These are phyloP conservation scores for Cephalopachus bancanus DNA, from an alignment of 2,797 vertebrate genomes.

Conservation along the genomic window DNA sequence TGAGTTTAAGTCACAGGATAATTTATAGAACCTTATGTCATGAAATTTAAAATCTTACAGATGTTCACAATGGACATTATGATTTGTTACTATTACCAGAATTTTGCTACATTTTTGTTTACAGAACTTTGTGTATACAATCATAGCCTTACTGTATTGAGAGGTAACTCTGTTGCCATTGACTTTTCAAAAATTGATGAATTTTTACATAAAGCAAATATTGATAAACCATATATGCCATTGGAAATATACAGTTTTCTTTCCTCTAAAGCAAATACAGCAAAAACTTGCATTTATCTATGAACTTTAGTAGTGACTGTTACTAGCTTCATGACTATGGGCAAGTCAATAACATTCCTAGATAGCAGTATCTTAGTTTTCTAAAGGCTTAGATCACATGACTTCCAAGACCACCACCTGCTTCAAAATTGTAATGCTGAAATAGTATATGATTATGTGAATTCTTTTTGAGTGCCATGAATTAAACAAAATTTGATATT, in stretches of 20 bases:
- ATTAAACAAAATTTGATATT: constrained; percentile 57
- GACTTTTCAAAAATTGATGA: constrained; percentile 26
- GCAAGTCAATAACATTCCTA: constrained; percentile 40
- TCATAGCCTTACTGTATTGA: background rate
- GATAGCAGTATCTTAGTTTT: constrained; percentile 41
- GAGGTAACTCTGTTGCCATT: background rate
- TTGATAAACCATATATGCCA: background rate
- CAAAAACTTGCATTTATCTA: constrained; percentile 38
- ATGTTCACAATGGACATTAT: background rate
- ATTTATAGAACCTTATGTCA: constrained; percentile 67
- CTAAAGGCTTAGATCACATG: background rate
- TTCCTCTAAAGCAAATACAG: constrained; percentile 48
- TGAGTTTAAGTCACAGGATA: constrained; percentile 65
- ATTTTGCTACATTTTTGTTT: constrained; percentile 52
- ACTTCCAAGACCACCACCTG: background rate
- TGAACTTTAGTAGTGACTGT: background rate
- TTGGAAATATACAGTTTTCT: constrained; percentile 37
- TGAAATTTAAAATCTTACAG: constrained; percentile 57
- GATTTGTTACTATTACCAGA: constrained; percentile 35
- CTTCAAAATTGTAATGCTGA: background rate
- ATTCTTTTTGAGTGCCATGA: background rate
- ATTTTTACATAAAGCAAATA: constrained; percentile 57
- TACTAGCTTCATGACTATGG: constrained; percentile 12
- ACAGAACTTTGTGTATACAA: constrained; percentile 13
- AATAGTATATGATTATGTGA: background rate